phyloP scores from a whole-genome alignment of 2,113 vertebrate species.

The Ivindomyrus marchei region DNA sequence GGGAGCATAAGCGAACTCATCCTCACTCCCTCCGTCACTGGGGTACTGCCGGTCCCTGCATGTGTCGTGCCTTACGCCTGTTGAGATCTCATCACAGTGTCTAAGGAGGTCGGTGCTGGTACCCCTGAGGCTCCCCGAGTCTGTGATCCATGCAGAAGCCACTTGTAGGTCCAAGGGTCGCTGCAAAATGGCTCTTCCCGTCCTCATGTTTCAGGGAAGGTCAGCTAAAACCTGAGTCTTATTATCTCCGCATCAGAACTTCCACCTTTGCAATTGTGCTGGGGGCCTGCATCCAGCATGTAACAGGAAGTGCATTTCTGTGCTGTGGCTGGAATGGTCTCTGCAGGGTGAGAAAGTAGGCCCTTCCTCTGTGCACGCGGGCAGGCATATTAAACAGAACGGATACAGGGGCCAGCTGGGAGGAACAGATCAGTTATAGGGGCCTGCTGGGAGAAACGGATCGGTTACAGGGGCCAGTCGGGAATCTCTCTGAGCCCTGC shows the following conservation, averaged over 20 bases:
- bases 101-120: neutral
- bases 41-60: neutral
- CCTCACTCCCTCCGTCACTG: neutral
- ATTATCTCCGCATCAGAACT: neutral
- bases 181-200: neutral
- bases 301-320: slow-evolving; percentile 47
- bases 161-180: neutral
- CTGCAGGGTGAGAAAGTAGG: slow-evolving; percentile 33
- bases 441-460: too few species aligned
- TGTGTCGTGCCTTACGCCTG: neutral
- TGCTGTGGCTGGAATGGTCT: slow-evolving; percentile 40
- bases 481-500: neutral
- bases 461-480: neutral
- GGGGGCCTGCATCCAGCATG: neutral
- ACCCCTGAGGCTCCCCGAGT: too few species aligned
- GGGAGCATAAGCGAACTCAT: neutral
- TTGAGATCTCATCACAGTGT: neutral
- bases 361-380: slow-evolving; percentile 25
- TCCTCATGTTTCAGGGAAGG: neutral
- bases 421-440: too few species aligned
- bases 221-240: neutral
- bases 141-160: neutral
- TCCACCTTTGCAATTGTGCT: neutral
- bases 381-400: slow-evolving; percentile 22
- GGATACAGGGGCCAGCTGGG: neutral